Percentiles rank a stretch among this genome's conserved stretches.
These are phyloP conservation scores for Gryon sp. DNA, from an alignment of 1,140 invertebrate genomes.

Conservation along the genomic window DNA sequence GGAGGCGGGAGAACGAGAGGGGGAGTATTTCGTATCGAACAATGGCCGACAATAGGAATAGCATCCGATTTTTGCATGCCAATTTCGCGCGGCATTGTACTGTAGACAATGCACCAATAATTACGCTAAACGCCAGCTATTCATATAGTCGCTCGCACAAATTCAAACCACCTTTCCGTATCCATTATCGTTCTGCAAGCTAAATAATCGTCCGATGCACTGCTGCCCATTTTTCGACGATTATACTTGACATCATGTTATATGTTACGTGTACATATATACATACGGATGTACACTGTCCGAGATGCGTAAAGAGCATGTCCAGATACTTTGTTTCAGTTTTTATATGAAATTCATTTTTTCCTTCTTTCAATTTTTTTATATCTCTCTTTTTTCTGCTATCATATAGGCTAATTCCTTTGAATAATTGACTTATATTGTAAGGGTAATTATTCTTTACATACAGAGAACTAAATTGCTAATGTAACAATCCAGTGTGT, in stretches of 20 bases:
- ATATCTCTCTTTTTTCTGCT: too few species aligned
- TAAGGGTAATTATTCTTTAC: too few species aligned
- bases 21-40: slow-evolving; percentile 68
- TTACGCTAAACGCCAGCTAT: slow-evolving; percentile 79
- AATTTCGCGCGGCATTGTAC: slow-evolving; percentile 78
- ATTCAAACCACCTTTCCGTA: slow-evolving; percentile 78
- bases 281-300: slow-evolving; percentile 40
- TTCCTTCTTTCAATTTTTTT: too few species aligned
- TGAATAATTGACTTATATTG: too few species aligned
- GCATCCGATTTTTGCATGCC: slow-evolving; percentile 79
- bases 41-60: slow-evolving; percentile 77
- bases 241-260: slow-evolving; percentile 59
- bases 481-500: too few species aligned
- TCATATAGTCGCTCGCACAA: slow-evolving; percentile 77
- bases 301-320: slow-evolving; percentile 21
- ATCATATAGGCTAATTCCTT: too few species aligned
- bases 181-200: slow-evolving; percentile 76
- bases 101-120: slow-evolving; percentile 79
- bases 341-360: slow-evolving; percentile 7
- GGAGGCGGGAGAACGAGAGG: too few species aligned
- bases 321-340: slow-evolving; percentile 34
- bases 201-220: slow-evolving; percentile 75
- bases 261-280: slow-evolving; percentile 35
- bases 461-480: too few species aligned
- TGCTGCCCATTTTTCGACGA: slow-evolving; percentile 65